A percentile compares a stretch with the other conserved stretches of the same genome.
Evolutionary conservation across 2,797 vertebrate species (phyloP).

Genomic region (Halcyon chelicuti): DNA sequence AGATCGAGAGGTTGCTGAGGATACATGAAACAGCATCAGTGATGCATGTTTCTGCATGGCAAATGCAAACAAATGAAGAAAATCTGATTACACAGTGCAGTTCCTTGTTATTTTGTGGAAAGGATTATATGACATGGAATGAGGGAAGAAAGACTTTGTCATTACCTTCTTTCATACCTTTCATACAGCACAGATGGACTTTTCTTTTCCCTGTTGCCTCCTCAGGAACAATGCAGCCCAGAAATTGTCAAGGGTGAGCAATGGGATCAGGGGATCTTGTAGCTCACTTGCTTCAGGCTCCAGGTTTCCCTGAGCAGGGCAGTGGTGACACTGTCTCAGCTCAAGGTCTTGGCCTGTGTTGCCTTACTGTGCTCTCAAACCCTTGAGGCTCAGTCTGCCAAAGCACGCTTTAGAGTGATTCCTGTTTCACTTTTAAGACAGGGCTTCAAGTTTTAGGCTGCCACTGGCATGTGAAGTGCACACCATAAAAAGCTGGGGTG

Average conservation of each 20-base stretch:
- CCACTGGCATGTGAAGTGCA: fast-evolving
- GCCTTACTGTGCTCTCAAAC: not conserved
- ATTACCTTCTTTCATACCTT: not conserved
- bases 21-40: not conserved
- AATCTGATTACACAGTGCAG: not conserved
- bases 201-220: not conserved
- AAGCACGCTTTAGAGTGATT: not conserved
- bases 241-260: not conserved
- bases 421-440: not conserved
- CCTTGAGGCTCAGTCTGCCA: not conserved
- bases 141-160: not conserved
- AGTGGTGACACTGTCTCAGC: not conserved
- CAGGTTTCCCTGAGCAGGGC: not conserved
- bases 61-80: not conserved
- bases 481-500: not conserved
- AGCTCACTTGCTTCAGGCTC: not conserved
- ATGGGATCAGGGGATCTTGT: not conserved
- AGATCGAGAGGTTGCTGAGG: not conserved
- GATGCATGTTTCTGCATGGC: not conserved
- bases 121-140: not conserved
- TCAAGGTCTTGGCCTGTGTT: not conserved
- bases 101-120: not conserved
- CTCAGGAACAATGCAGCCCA: not conserved
- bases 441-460: not conserved
- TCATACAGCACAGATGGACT: not conserved